A percentile compares a stretch with the other conserved stretches of the same genome.
Evolutionary conservation across 2,113 vertebrate species (phyloP).

Genomic region (Sprattus sprattus): DNA sequence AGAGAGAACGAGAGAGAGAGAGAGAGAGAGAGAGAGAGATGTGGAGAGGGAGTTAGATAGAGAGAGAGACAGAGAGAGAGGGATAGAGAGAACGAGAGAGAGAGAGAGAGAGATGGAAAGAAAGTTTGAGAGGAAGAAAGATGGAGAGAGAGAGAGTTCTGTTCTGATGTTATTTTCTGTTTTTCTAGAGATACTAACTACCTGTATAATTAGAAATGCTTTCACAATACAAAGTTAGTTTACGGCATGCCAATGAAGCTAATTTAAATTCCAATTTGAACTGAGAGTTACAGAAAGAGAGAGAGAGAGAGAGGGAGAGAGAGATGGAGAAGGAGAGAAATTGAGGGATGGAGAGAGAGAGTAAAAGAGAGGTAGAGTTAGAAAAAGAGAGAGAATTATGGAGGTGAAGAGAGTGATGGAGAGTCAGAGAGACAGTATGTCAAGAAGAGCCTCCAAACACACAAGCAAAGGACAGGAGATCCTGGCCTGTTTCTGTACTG

Average conservation of each 20-base stretch:
- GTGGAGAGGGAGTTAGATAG: neutral
- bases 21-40: conserved; percentile 28
- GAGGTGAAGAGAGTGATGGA: neutral
- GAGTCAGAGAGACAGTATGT: neutral
- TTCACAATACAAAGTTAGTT: neutral
- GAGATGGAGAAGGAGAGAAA: neutral
- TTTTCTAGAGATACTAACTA: neutral
- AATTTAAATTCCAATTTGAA: neutral
- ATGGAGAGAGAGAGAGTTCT: neutral
- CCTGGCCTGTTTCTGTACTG: conserved; percentile 46
- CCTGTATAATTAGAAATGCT: neutral
- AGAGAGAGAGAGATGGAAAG: neutral
- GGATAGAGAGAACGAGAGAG: neutral
- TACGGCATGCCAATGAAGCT: neutral
- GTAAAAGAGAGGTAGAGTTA: neutral
- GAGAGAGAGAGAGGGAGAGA: neutral
- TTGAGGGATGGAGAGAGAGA: neutral
- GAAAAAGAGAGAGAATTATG: neutral
- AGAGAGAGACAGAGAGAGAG: neutral
- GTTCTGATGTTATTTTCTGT: neutral
- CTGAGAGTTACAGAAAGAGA: neutral
- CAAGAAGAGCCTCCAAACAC: conserved; percentile 48
- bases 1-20: too few relatives aligned
- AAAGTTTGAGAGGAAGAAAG: neutral
- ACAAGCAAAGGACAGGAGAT: conserved; percentile 50